Evolutionary conservation across 2,888 invertebrate species (phyloP).

Genomic region (Temnothorax unifasciatus): DNA sequence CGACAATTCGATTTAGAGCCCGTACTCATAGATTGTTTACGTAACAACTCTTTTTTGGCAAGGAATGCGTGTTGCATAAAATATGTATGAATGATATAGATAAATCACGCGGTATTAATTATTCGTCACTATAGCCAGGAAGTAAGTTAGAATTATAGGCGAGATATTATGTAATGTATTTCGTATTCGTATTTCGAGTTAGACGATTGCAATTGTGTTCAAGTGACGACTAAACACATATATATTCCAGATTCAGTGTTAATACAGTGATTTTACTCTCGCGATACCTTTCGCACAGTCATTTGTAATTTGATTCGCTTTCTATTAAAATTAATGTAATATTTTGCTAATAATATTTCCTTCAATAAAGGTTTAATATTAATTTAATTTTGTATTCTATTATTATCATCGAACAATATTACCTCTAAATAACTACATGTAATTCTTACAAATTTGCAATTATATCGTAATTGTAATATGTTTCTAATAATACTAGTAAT

Average conservation of each 20-base stretch:
- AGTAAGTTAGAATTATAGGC: neutral
- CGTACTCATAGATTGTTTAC: slow-evolving; percentile 31
- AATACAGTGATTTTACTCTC: neutral
- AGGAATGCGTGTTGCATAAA: slow-evolving; percentile 21
- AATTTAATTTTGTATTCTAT: slow-evolving; percentile 19
- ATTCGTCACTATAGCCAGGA: slow-evolving; percentile 16
- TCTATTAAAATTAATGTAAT: slow-evolving; percentile 26
- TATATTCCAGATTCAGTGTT: neutral
- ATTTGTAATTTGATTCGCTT: slow-evolving; percentile 13
- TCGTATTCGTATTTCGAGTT: slow-evolving; percentile 12
- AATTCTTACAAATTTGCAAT: neutral
- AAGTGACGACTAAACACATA: slow-evolving; percentile 6
- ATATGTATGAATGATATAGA: neutral
- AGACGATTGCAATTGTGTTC: slow-evolving; percentile 31
- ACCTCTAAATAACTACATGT: neutral
- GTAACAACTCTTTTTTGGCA: slow-evolving; percentile 31
- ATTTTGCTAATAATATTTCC: slow-evolving; percentile 16
- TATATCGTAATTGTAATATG: neutral
- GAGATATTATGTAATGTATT: slow-evolving; percentile 22
- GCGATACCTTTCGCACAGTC: neutral
- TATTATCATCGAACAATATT: slow-evolving; percentile 17
- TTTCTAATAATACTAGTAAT: slow-evolving; percentile 14
- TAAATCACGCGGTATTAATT: slow-evolving; percentile 23
- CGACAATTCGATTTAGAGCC: slow-evolving; percentile 21
- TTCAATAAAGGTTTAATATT: slow-evolving; percentile 36